Base-by-base conservation (phyloP, 2,888 invertebrate genomes). In the Blastobasis adustella region DNA sequence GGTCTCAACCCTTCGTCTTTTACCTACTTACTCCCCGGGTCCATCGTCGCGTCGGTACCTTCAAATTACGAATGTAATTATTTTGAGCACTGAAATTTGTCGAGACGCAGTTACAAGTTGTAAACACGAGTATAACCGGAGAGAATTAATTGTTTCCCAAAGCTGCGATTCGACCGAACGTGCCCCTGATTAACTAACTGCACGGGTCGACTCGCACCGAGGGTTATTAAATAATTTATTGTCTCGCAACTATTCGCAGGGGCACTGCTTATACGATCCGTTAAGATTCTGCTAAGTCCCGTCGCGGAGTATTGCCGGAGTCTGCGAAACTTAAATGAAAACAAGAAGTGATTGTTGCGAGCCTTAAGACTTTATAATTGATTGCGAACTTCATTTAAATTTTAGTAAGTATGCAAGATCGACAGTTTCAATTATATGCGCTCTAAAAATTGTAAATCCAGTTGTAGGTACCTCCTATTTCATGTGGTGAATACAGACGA, bases 211-310 rank as follows among this genome's bases (percentile, higher is more conserved):
- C 67, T 69, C 69, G 10, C 10, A 66, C 71, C 63, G 67, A 71
- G 72, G 85, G 82, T 82, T 84, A 85, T 83, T 82, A 84, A 81
- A 85, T 83, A 85, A 87, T 87, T 86, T 86, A 85, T 85, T 85
- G 84, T 85, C 77, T 79, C 70, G 71, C 69, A 76, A 80, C 82
- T 84, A 82, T 79, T 78, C 75, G 77, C 69, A 71, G 78, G 76
- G 80, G 76, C 69, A 71, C 70, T 69, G 72, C 69, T 76, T 74
- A 66, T 80, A 76, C 73, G 76, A 73, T 73, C 66, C 61, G 68
- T 71, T 73, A 82, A 82, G 81, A 83, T 82, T 82, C 65, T 67
- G 73, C 68, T 64, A 80, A 75, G 73, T 79, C 75, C 71, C 74
- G 76, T 73, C 75, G 69, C 66, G 71, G 71, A 75, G 42, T 8